phyloP scores from a whole-genome alignment of 2,888 invertebrate genomes.

The Drosophila recens region DNA sequence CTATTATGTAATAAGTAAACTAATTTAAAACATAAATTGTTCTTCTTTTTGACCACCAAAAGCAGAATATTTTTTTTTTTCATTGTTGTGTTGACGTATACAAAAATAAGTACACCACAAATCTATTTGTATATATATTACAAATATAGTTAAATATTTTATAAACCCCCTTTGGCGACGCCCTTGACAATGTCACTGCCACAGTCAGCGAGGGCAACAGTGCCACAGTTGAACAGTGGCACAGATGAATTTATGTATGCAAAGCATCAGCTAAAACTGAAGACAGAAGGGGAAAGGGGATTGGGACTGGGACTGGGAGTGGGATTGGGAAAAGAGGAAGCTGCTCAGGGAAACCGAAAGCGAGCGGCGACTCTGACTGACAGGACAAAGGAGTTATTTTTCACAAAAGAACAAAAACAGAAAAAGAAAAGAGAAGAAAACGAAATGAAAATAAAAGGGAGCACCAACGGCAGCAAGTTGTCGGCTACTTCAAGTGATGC shows the following conservation, averaged over 20 bases:
- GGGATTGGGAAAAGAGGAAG: slow-evolving; percentile 5
- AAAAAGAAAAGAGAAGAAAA: slow-evolving; percentile 55
- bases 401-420: slow-evolving; percentile 71
- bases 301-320: neutral
- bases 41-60: too few relatives aligned
- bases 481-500: slow-evolving; percentile 32
- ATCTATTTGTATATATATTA: too few relatives aligned
- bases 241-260: slow-evolving; percentile 85
- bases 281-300: slow-evolving; percentile 4
- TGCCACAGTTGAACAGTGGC: slow-evolving; percentile 46
- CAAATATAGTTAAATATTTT: too few relatives aligned
- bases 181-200: neutral
- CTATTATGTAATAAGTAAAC: too few relatives aligned
- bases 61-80: too few relatives aligned
- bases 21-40: too few relatives aligned
- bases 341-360: slow-evolving; percentile 69
- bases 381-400: slow-evolving; percentile 84
- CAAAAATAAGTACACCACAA: too few relatives aligned
- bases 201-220: slow-evolving; percentile 9
- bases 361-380: slow-evolving; percentile 71
- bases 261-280: slow-evolving; percentile 71
- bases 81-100: too few relatives aligned
- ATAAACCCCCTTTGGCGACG: neutral
- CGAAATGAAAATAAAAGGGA: slow-evolving; percentile 4
- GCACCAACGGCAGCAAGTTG: slow-evolving; percentile 37